A percentile compares a stretch with the other conserved stretches of the same genome.
phyloP scores from a whole-genome alignment of 2,113 vertebrate genomes.

The Erpornis zantholeuca region DNA sequence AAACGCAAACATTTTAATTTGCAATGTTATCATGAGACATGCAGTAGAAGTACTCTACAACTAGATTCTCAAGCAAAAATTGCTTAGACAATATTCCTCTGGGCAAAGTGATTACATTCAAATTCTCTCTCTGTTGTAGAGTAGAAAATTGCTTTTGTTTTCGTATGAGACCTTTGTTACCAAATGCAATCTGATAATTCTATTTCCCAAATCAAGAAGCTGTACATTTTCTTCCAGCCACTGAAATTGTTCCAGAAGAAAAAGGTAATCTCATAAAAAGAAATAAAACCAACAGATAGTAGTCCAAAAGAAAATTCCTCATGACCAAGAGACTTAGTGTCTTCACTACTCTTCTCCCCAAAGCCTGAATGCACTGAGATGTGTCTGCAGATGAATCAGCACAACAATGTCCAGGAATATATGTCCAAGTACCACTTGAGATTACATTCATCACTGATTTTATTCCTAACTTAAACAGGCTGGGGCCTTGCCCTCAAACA shows the following conservation, averaged over 20 bases:
- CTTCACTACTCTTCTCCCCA: neutral
- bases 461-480: neutral
- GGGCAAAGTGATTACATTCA: neutral
- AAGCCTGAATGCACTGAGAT: neutral
- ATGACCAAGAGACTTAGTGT: neutral
- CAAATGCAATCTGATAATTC: neutral
- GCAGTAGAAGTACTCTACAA: neutral
- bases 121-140: neutral
- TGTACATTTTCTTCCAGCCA: neutral
- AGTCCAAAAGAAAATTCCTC: neutral
- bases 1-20: slow-evolving; percentile 11
- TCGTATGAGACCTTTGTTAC: neutral
- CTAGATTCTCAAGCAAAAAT: neutral
- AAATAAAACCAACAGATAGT: neutral
- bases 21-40: neutral
- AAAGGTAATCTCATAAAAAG: neutral
- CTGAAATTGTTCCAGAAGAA: neutral
- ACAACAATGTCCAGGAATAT: neutral
- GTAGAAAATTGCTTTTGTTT: slow-evolving; percentile 17
- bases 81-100: neutral
- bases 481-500: neutral
- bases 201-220: neutral
- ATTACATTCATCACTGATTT: neutral
- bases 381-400: neutral
- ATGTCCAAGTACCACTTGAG: neutral